Conservation (phyloP, 2,113 vertebrate species). For the Machaerirhynchus nigripectus region DNA sequence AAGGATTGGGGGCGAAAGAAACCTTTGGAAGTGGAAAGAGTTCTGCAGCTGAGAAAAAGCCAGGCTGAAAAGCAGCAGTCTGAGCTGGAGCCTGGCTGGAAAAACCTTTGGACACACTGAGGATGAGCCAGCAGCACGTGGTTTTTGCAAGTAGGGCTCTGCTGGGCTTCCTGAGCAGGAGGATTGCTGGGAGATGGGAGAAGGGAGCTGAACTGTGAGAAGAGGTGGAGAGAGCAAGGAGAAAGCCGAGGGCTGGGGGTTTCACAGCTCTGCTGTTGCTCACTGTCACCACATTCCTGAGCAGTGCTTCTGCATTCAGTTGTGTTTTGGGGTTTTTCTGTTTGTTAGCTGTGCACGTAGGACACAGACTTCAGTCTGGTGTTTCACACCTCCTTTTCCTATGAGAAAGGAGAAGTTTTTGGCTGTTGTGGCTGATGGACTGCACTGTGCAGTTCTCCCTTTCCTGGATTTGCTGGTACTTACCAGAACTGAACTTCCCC, state of each 20-base stretch:
- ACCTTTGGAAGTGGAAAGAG: not conserved
- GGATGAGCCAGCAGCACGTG: not conserved
- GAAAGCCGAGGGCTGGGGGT: not conserved
- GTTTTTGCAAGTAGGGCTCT: not conserved
- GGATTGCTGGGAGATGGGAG: not conserved
- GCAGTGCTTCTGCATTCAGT: not conserved
- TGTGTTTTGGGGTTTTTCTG: not conserved
- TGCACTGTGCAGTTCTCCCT: not conserved
- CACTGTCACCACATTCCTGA: not conserved
- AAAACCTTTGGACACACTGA: not conserved
- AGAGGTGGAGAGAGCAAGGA: not conserved
- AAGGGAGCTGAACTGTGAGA: not conserved
- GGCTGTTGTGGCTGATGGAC: not conserved
- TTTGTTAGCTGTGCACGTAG: accelerated
- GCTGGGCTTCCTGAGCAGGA: not conserved
- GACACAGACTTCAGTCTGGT: not conserved
- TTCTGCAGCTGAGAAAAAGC: not conserved
- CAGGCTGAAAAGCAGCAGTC: not conserved
- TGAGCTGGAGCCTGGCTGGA: not conserved
- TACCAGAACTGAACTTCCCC: not conserved
- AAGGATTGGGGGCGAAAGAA: not conserved
- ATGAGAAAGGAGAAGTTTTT: conserved; percentile 8
- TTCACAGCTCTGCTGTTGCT: not conserved
- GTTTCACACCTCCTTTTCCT: not conserved
- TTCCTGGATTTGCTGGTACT: not conserved